Evolutionary conservation across 2,888 invertebrate species (phyloP).

Genomic region (Acheta domesticus): DNA sequence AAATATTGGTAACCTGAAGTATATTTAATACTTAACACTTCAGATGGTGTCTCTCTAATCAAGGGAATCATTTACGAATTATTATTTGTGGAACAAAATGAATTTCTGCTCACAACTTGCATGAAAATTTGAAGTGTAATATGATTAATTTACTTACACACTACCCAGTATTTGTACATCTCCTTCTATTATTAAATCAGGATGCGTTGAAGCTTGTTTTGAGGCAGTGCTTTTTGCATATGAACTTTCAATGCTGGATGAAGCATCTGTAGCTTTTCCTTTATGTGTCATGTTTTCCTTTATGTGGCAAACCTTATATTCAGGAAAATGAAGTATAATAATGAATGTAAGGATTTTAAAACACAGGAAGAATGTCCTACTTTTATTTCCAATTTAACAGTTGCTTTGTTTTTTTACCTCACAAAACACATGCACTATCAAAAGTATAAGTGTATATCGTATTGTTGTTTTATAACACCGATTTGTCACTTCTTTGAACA

Average conservation of each 20-base stretch:
- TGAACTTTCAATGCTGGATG: neutral
- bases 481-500: too few relatives aligned
- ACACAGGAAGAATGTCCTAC: too few relatives aligned
- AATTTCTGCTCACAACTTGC: neutral
- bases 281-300: too few relatives aligned
- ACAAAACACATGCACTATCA: too few relatives aligned
- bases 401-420: too few relatives aligned
- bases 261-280: neutral
- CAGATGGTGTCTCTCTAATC: constrained; percentile 53
- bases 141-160: neutral
- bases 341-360: too few relatives aligned
- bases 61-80: constrained; percentile 9
- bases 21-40: constrained; percentile 58
- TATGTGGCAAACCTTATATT: too few relatives aligned
- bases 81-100: neutral
- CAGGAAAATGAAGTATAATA: too few relatives aligned
- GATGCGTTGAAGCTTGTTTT: neutral
- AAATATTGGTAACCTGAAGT: constrained; percentile 59
- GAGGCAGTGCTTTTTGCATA: neutral
- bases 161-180: neutral
- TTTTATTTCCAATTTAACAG: too few relatives aligned
- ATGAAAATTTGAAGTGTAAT: neutral
- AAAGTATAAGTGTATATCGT: too few relatives aligned
- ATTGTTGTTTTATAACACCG: too few relatives aligned
- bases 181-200: neutral